Conservation (phyloP, 2,797 vertebrate genomes). For the Rousettus madagascariensis region DNA sequence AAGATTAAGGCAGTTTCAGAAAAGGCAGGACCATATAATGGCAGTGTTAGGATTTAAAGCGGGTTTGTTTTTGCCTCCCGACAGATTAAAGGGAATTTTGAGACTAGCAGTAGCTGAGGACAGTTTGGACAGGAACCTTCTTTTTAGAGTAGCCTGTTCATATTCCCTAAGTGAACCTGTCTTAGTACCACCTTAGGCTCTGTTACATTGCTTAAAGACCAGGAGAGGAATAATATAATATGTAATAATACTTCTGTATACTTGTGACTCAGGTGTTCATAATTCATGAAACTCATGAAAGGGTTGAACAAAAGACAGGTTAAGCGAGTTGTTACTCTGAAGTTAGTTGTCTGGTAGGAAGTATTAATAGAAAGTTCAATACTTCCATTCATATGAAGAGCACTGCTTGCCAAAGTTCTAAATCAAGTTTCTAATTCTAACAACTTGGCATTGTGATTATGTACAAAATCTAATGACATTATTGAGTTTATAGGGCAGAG, state of each 20-base stretch:
- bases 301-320: neutral
- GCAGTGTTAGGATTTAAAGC: neutral
- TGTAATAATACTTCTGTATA: neutral
- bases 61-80: neutral
- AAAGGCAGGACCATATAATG: constrained; percentile 44
- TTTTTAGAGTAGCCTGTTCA: neutral
- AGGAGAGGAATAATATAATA: neutral
- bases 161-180: neutral
- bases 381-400: constrained; percentile 42
- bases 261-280: neutral
- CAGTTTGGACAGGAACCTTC: neutral
- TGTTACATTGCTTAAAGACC: neutral
- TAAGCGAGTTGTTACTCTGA: constrained; percentile 10
- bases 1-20: constrained; percentile 28
- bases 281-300: neutral
- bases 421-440: constrained; percentile 32
- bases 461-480: neutral
- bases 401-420: constrained; percentile 7
- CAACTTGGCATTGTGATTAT: constrained; percentile 15
- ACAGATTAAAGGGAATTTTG: constrained; percentile 36
- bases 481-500: neutral
- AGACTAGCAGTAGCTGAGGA: neutral
- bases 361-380: constrained; percentile 18
- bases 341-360: constrained; percentile 16
- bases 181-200: neutral